phyloP scores from a whole-genome alignment of 2,113 vertebrate genomes.

The Mesembrinibis cayennensis region DNA sequence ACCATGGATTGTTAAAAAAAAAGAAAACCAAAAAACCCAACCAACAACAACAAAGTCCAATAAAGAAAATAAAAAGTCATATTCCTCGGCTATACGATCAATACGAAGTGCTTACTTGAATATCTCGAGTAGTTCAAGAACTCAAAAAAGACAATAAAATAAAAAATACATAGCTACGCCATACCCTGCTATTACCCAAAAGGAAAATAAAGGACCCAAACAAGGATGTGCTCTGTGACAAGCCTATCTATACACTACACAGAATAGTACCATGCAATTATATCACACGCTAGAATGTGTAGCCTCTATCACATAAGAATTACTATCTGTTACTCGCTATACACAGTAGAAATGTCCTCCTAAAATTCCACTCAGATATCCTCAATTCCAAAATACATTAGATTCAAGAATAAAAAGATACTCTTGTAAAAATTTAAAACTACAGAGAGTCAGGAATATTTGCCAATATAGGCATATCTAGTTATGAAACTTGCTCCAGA shows the following conservation, averaged over 20 bases:
- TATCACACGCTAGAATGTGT: fast-evolving
- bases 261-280: neutral
- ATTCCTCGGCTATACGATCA: neutral
- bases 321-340: neutral
- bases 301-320: neutral
- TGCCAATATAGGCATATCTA: neutral
- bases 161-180: neutral
- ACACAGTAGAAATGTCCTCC: neutral
- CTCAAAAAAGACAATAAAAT: neutral
- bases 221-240: neutral
- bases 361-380: neutral
- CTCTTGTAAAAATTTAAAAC: neutral
- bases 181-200: neutral
- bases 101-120: neutral
- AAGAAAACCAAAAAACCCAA: neutral
- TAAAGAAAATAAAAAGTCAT: neutral
- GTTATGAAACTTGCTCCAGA: neutral
- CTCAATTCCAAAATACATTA: neutral
- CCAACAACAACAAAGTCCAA: neutral
- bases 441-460: neutral
- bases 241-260: neutral
- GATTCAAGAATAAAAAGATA: neutral
- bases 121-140: neutral
- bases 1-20: neutral
- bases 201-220: neutral